A percentile compares a stretch with the other conserved stretches of the same genome.
These are phyloP conservation scores for Catharus bicknelli DNA, from an alignment of 2,113 vertebrate genomes.

Conservation along the genomic window DNA sequence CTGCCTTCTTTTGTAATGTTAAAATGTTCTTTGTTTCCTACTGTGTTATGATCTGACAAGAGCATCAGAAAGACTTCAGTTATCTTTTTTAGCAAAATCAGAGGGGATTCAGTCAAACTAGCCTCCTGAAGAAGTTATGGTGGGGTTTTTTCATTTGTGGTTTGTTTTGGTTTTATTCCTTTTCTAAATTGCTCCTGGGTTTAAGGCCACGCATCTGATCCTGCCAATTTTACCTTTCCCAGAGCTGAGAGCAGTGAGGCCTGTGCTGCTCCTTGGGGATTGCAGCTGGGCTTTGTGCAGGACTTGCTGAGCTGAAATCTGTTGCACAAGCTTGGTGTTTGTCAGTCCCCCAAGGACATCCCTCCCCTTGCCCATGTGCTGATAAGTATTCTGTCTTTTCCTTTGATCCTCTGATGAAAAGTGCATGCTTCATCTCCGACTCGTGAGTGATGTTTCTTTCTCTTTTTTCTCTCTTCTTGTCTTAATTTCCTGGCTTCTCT, in stretches of 20 bases:
- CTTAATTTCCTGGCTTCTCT: conserved; percentile 73
- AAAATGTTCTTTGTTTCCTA: conserved; percentile 22
- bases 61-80: not conserved
- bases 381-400: conserved; percentile 67
- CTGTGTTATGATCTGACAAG: not conserved
- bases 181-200: conserved; percentile 13
- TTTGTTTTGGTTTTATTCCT: not conserved
- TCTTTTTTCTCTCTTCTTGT: conserved; percentile 73
- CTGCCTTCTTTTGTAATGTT: conserved; percentile 9
- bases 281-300: conserved; percentile 48
- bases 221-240: conserved; percentile 32
- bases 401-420: conserved; percentile 73
- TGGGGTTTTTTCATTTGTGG: not conserved
- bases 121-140: not conserved
- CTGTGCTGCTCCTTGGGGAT: conserved; percentile 39
- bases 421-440: conserved; percentile 71
- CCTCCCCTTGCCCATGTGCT: conserved; percentile 61
- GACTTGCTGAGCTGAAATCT: conserved; percentile 56
- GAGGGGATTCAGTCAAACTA: not conserved
- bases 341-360: conserved; percentile 52
- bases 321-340: conserved; percentile 52
- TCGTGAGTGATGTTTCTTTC: conserved; percentile 72
- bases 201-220: not conserved
- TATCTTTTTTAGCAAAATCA: not conserved
- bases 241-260: conserved; percentile 37